phyloP scores from a whole-genome alignment of 2,113 vertebrate genomes.

The Crotalus horridus region DNA sequence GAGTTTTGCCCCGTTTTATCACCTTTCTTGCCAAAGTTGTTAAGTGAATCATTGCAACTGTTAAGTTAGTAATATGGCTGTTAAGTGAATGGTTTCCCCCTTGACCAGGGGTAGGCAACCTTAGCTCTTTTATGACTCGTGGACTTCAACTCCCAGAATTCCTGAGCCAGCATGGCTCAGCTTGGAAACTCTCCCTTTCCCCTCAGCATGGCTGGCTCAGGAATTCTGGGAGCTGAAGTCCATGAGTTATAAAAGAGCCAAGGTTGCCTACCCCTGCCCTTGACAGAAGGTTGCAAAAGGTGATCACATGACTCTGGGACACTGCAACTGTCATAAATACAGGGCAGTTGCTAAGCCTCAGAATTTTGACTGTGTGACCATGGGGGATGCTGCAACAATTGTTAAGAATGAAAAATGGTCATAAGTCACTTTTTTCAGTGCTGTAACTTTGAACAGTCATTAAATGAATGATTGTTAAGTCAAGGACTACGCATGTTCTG shows the following conservation, averaged over 20 bases:
- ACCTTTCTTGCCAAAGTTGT: not conserved
- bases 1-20: not conserved
- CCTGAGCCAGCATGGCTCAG: no score
- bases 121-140: no score
- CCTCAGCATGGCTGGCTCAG: no score
- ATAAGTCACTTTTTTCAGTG: not conserved
- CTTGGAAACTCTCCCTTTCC: no score
- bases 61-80: not conserved
- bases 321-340: not conserved
- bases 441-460: not conserved
- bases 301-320: not conserved
- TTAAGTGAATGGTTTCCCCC: not conserved
- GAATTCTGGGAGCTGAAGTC: no score
- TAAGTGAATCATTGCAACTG: not conserved
- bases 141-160: no score
- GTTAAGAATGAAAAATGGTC: not conserved
- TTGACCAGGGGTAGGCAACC: not conserved
- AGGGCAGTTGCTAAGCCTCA: rapidly evolving
- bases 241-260: no score
- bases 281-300: not conserved
- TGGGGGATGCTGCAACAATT: not conserved
- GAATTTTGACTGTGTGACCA: not conserved
- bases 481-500: not conserved
- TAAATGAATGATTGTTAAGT: not conserved
- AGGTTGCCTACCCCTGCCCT: no score